Evolutionary conservation across 2,797 vertebrate species (phyloP), one percentile per base, ranked within the genome.

Genomic region (Sebastolobus alascanus): DNA sequence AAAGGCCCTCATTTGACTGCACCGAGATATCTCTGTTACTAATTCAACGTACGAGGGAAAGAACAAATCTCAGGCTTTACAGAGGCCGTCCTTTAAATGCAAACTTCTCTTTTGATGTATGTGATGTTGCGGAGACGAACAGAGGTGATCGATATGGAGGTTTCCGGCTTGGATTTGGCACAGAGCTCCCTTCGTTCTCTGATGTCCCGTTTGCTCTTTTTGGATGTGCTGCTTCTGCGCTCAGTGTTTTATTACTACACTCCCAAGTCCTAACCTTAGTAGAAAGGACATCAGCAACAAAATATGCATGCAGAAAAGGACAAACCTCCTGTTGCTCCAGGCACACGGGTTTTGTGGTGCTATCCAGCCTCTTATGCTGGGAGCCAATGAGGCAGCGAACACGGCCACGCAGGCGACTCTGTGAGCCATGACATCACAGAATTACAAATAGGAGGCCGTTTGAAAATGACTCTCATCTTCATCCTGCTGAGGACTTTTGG

Each of bases 371-470:
- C 82, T 55, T 40, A 14, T 54, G 61, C 70, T 22, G 58, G 58
- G 77, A 81, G 80, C 87, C 87, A 88, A 64, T 64, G 79, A 87
- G 77, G 85, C 79, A 55, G 31, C 22, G 25, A 70, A 31, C 68
- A 69, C 8, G 56, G 69, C 54, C 80, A 71, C 27, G 76, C 66
- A 74, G 14, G 73, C 27, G 5, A 74, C 65, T 76, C 70, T 73
- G 77, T 56, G 80, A 82, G 76, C 77, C 81, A 37, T 80, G 81
- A 84, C 82, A 82, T 89, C 83, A 77, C 67, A 90, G 54, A 77
- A 84, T 77, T 77, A 85, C 80, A 90, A 90, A 89, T 13, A 75
- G 69, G 76, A 75, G 50, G 65, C 16, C 0, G 20, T 73, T 64
- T 70, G 68, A 82, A 87, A 90, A 85, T 58, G 2, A 72, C 75